Conservation (phyloP, 1,140 invertebrate genomes). For the Brachionus manjavacas region DNA sequence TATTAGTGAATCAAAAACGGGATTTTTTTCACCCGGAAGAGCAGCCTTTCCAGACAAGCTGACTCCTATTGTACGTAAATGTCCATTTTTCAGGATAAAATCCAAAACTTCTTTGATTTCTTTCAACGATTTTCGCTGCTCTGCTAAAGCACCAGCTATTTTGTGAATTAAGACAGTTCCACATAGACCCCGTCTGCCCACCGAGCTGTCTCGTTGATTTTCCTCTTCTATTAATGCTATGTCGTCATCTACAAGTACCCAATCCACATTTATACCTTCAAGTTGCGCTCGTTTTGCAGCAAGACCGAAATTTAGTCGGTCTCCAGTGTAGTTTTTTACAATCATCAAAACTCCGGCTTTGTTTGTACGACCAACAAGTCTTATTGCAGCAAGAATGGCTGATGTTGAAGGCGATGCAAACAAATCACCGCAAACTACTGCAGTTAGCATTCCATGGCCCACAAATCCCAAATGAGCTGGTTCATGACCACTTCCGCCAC, state of each 20-base stretch:
- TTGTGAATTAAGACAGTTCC: slow-evolving; percentile 67
- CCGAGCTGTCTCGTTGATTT: slow-evolving; percentile 49
- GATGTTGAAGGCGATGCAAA: slow-evolving; percentile 73
- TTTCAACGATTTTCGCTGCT: slow-evolving; percentile 62
- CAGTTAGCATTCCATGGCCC: slow-evolving; percentile 70
- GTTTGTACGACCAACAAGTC: slow-evolving; percentile 58
- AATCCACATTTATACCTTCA: slow-evolving; percentile 64
- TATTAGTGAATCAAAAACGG: slow-evolving; percentile 66
- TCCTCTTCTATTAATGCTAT: slow-evolving; percentile 63
- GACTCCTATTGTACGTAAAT: slow-evolving; percentile 70
- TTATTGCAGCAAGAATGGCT: slow-evolving; percentile 66
- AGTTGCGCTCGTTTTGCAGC: slow-evolving; percentile 69
- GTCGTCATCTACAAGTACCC: slow-evolving; percentile 70
- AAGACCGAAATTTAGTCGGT: slow-evolving; percentile 77
- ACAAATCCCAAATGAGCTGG: slow-evolving; percentile 75
- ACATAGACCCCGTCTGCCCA: slow-evolving; percentile 70
- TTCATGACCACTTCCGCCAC: slow-evolving; percentile 77
- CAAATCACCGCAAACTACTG: slow-evolving; percentile 69
- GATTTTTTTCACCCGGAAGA: slow-evolving; percentile 64
- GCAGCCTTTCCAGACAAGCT: slow-evolving; percentile 66
- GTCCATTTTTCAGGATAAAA: slow-evolving; percentile 11
- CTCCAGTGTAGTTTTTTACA: slow-evolving; percentile 80
- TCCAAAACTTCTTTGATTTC: slow-evolving; percentile 53
- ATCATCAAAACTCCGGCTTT: slow-evolving; percentile 37
- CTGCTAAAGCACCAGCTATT: slow-evolving; percentile 70